Evolutionary conservation across 2,888 invertebrate species (phyloP), one percentile per base, ranked within the genome.

Genomic region (Cephonodes hylas): DNA sequence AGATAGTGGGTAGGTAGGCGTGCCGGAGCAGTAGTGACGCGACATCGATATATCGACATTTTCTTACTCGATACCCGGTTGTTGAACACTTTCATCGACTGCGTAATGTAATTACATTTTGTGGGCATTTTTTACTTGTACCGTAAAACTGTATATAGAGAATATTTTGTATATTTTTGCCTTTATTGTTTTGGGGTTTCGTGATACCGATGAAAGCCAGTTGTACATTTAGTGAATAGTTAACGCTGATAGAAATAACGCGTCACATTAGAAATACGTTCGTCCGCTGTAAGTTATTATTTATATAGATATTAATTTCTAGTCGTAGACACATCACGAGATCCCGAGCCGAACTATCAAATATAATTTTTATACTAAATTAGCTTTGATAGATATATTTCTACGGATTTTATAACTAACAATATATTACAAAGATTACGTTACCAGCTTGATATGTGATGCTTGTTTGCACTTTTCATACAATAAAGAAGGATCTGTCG

Each of bases 151-250:
- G 60, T 59, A 64, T 13, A 65, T 69, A 69, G 34, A 45, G 42
- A 69, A 70, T 74, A 75, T 76, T 71, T 74, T 75, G 72, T 77
- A 73, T 75, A 76, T 76, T 71, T 76, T 77, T 74, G 73, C 71
- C 71, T 71, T 67, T 61, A 63, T 70, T 68, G 61, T 61, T 73
- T 75, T 71, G 64, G 72, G 72, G 69, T 71, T 72, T 70, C 69
- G 64, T 67, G 62, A 46, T 62, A 7, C 53, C 27, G 25, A 59
- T 31, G 34, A 58, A 56, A 31, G 53, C 53, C 53, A 53, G 53
- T 53, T 53, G 18, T 53, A 27, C 18, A 46, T 44, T 27, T 61
- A 59, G 48, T 56, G 27, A 42, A 46, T 53, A 48, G 44, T 44
- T 10, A 18, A 53, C 31, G 18, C 31, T 31, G 53, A 18, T 53